A percentile compares a stretch with the other conserved stretches of the same genome.
These are phyloP conservation scores for Electrophaes corylata DNA, from an alignment of 2,888 invertebrate species.

Conservation along the genomic window DNA sequence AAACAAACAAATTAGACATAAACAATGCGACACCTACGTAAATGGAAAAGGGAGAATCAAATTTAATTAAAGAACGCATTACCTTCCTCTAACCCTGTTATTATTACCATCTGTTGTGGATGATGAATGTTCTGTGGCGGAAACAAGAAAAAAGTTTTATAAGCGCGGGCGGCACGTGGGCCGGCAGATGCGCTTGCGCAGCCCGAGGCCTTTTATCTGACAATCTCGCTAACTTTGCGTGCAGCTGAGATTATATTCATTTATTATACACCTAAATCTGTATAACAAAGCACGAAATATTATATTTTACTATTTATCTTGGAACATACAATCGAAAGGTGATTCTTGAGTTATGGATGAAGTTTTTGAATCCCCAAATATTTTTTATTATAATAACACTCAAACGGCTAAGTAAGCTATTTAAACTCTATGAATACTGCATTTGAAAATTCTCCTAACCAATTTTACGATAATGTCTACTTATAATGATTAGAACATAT, in stretches of 20 bases:
- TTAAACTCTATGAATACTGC: too few species aligned
- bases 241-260: slow-evolving; percentile 70
- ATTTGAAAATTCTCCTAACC: too few species aligned
- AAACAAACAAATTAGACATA: slow-evolving; percentile 49
- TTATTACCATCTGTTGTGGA: slow-evolving; percentile 75
- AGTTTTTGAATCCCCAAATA: background rate
- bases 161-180: slow-evolving; percentile 79
- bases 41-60: slow-evolving; percentile 58
- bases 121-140: slow-evolving; percentile 72
- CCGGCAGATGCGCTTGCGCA: slow-evolving; percentile 77
- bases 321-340: slow-evolving; percentile 7
- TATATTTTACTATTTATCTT: slow-evolving; percentile 39
- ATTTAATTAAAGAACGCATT: slow-evolving; percentile 75
- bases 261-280: slow-evolving; percentile 61
- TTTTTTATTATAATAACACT: too few species aligned
- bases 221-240: slow-evolving; percentile 62
- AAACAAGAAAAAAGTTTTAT: slow-evolving; percentile 66
- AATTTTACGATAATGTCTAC: too few species aligned
- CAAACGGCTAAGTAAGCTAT: too few species aligned
- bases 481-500: too few species aligned
- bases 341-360: background rate
- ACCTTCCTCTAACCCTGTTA: slow-evolving; percentile 65
- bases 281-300: slow-evolving; percentile 49
- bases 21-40: slow-evolving; percentile 49
- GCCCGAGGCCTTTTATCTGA: slow-evolving; percentile 68